Evolutionary conservation across 2,797 vertebrate species (phyloP), one percentile per base, ranked within the genome.

Genomic region (Falco biarmicus): DNA sequence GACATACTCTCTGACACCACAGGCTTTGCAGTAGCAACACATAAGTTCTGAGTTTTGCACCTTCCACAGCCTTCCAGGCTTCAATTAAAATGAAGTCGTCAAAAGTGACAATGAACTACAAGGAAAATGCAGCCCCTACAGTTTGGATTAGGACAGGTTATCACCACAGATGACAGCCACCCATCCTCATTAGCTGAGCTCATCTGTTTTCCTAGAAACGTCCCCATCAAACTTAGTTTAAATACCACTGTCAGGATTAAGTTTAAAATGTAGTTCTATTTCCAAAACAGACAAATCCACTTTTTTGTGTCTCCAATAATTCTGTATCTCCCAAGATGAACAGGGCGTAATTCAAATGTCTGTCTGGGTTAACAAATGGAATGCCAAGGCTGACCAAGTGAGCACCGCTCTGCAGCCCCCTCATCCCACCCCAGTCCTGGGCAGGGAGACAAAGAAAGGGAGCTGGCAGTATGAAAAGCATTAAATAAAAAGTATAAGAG

Each of bases 331-430:
- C 24, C 3, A 41, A 89, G 50, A 37, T 29, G 64, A 92, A 63
- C 37, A 45, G 4, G 54, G 9, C 15, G 47, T 11, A 45, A 17
- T 45, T 39, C 45, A 88, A 84, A 70, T 6, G 15, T 43, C 64
- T 29, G 16, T 15, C 34, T 69, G 43, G 20, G n/a, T 29, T 56
- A 70, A 60, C 6, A 59, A 74, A n/a, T 9, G 29, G 70, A 45
- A 53, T 6, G 22, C 37, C 53, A 66, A n/a, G 18, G 54, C 15
- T 59, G 43, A 78, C 19, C 59, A 39, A 0, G 0, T 5, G 11
- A 61, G 37, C 22, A 31, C 15, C n/a, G 32, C 63, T 45, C 66
- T 60, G 32, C n/a, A 85, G 75, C 25, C 43, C 41, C 16, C 41
- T 66, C 45, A 31, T 75, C 41, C 76, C 56, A 57, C 5, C 59